These are phyloP conservation scores for Holacanthella duospinosa DNA, from an alignment of 2,888 invertebrate species.

Conservation along the genomic window DNA sequence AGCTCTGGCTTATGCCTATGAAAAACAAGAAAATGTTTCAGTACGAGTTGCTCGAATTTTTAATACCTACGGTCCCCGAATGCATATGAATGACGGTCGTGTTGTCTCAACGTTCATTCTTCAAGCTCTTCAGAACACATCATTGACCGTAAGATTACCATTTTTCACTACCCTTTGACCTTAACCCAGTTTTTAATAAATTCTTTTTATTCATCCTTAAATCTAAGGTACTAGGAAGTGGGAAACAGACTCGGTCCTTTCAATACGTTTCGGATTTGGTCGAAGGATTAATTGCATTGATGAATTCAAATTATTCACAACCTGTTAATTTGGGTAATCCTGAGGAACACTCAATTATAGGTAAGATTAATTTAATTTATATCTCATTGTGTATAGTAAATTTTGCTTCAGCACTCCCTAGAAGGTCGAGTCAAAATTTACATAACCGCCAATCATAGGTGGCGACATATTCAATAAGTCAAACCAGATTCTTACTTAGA, in stretches of 20 bases:
- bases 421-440: too few species aligned
- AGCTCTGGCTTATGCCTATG: conserved; percentile 89
- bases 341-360: conserved; percentile 89
- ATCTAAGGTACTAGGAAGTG: conserved; percentile 65
- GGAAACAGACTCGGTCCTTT: conserved; percentile 87
- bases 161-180: too few species aligned
- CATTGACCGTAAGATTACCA: conserved; percentile 67
- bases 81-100: conserved; percentile 97
- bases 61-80: conserved; percentile 96
- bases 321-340: conserved; percentile 98
- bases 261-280: conserved; percentile 96
- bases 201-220: too few species aligned
- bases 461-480: too few species aligned
- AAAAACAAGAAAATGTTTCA: conserved; percentile 88
- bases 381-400: neutral
- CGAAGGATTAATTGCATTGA: conserved; percentile 80
- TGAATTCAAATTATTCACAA: conserved; percentile 83
- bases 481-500: too few species aligned
- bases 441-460: too few species aligned
- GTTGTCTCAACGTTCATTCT: conserved; percentile 98
- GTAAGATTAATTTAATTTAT: conserved; percentile 42
- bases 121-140: conserved; percentile 86
- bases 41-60: conserved; percentile 96
- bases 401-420: neutral
- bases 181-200: too few species aligned